A percentile compares a stretch with the other conserved stretches of the same genome.
phyloP scores from a whole-genome alignment of 1,140 invertebrate genomes.

The Drusus annulatus region DNA sequence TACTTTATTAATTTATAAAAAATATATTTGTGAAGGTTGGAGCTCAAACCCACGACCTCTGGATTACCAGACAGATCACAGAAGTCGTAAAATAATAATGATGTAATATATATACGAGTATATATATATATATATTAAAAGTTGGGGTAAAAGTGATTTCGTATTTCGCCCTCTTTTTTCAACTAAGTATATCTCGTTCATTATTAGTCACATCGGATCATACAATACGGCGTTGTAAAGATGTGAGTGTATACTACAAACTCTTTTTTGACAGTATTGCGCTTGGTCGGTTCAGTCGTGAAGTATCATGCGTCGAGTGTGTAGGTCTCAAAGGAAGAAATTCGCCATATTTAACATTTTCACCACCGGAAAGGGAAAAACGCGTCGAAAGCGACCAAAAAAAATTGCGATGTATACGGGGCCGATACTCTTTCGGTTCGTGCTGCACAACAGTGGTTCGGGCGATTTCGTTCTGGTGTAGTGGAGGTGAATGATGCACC shows the following conservation, averaged over 20 bases:
- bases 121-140: no score
- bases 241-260: constrained; percentile 15
- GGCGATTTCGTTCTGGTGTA: constrained; percentile 17
- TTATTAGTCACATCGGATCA: constrained; percentile 5
- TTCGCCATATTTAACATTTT: constrained; percentile 26
- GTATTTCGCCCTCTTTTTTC: no score
- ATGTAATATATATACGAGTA: no score
- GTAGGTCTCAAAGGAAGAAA: constrained; percentile 23
- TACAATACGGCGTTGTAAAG: background rate
- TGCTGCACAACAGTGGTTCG: constrained; percentile 16
- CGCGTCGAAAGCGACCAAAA: constrained; percentile 16
- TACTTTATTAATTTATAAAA: no score
- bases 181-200: constrained; percentile 26
- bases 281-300: constrained; percentile 56
- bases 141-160: no score
- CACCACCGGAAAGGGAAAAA: constrained; percentile 15
- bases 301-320: constrained; percentile 33
- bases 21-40: no score
- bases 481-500: constrained; percentile 27
- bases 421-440: constrained; percentile 20
- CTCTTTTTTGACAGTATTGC: constrained; percentile 13
- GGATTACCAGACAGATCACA: no score
- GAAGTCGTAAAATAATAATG: no score
- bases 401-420: constrained; percentile 8
- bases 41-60: no score